These are phyloP conservation scores for Platichthys stellatus DNA, from an alignment of 2,113 vertebrate species.

Conservation along the genomic window DNA sequence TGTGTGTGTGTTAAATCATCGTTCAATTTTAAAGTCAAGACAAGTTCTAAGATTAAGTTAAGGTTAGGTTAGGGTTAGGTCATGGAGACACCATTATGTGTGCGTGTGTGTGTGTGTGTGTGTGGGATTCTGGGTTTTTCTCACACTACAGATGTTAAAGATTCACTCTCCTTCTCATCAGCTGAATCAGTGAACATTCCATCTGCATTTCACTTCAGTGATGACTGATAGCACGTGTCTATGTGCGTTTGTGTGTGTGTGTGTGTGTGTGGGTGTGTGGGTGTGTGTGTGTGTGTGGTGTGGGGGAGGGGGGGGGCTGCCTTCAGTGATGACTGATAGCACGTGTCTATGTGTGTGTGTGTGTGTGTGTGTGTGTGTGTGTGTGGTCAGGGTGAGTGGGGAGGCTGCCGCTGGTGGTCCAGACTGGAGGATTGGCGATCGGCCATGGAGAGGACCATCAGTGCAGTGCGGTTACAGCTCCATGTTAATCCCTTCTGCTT, in stretches of 20 bases:
- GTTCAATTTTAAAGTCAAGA: too few species aligned
- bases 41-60: too few species aligned
- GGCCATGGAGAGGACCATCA: slow-evolving; percentile 50
- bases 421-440: slow-evolving; percentile 50
- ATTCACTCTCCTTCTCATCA: too few species aligned
- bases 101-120: too few species aligned
- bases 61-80: too few species aligned
- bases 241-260: background rate
- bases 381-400: slow-evolving; percentile 20
- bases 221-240: background rate
- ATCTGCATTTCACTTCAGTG: slow-evolving; percentile 3
- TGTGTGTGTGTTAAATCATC: too few species aligned
- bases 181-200: too few species aligned
- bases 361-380: slow-evolving; percentile 18
- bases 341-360: background rate
- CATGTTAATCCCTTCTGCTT: slow-evolving; percentile 49
- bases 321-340: slow-evolving; percentile 12
- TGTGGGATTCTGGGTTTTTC: background rate
- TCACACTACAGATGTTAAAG: too few species aligned
- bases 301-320: slow-evolving; percentile 39
- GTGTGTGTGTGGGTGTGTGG: too few species aligned
- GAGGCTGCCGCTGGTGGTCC: slow-evolving; percentile 54
- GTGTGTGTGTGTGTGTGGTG: slow-evolving; percentile 13
- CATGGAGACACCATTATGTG: too few species aligned
- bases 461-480: slow-evolving; percentile 39